Base-by-base conservation (phyloP, 2,113 vertebrate genomes). In the Scatophagus argus region DNA sequence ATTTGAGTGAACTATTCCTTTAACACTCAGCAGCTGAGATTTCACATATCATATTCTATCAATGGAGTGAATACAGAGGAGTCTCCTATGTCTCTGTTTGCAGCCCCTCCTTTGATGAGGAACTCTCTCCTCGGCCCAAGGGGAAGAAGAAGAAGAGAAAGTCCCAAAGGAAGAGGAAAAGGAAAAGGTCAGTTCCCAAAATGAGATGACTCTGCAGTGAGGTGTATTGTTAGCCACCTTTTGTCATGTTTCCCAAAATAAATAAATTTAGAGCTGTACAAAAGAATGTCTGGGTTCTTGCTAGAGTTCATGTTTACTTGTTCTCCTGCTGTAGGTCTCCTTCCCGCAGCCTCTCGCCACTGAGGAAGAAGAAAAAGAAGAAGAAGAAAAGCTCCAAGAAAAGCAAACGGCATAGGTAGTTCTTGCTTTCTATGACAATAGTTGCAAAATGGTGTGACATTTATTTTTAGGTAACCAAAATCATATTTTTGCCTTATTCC, bases 311-410 rank as follows among this genome's bases (percentile, higher is more conserved):
- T 43, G 17, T 74, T 65, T 43, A 13, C 61, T 61, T 70, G 0
- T 25, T 34, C 7, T 43, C 21, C 16, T 43, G 17, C 51, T 52
- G 4, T 82, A 99, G 98, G 94, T 97, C 96, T 90, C 96, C 94
- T 0, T 98, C 97, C 49, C 95, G 94, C 44, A 99, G 97, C 84
- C 95, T 94, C 68, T 98, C 96, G 0, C 98, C 97, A 6, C 93
- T 95, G 62, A 96, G 96, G 93, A 99, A 97, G 86, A 97, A 95
- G 93, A 98, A 97, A 79, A 99, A 99, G 93, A 99, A 98, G 91
- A 98, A 97, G 92, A 98, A 98, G 95, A 99, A 97, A 93, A 96
- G 94, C 87, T 96, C 97, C 34, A 99, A 98, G 94, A 99, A 95
- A 74, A 94, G 95, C 90, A 99, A 97, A 84, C 94, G 95, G 81